These are phyloP conservation scores for Platycnemis pennipes DNA, from an alignment of 2,888 invertebrate genomes.

Conservation along the genomic window DNA sequence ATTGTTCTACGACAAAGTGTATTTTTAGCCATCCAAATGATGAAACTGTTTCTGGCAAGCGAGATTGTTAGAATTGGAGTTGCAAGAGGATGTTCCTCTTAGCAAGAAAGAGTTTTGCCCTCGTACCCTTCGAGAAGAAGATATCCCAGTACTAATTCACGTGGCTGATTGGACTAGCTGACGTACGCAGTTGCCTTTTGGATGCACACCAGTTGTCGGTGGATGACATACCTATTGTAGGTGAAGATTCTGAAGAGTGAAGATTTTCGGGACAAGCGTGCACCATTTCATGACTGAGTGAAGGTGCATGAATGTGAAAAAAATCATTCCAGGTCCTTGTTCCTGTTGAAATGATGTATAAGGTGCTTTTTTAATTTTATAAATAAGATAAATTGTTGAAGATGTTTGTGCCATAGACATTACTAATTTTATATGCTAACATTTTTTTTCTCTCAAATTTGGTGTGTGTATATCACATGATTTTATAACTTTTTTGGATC, in stretches of 20 bases:
- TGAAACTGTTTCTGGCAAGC: background rate
- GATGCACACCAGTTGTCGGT: too few species aligned
- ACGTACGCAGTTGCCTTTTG: too few species aligned
- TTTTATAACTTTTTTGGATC: background rate
- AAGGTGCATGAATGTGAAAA: too few species aligned
- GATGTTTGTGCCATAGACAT: background rate
- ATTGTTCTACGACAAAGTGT: background rate
- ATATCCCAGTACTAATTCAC: background rate
- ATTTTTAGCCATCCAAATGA: background rate
- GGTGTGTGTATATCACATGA: background rate
- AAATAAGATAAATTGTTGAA: background rate
- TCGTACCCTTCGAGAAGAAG: background rate
- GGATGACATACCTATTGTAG: too few species aligned
- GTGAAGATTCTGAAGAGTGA: too few species aligned
- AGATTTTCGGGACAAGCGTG: too few species aligned
- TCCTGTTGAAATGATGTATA: too few species aligned
- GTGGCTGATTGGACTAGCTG: background rate
- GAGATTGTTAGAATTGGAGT: background rate
- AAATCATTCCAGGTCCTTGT: too few species aligned
- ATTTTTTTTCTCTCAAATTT: background rate
- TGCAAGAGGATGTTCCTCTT: background rate
- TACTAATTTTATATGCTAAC: background rate
- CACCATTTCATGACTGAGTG: too few species aligned
- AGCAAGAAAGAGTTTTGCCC: background rate
- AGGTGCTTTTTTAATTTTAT: slow-evolving; percentile 3